Evolutionary conservation across 2,113 vertebrate species (phyloP).

Genomic region (Dendrocopos noguchii): DNA sequence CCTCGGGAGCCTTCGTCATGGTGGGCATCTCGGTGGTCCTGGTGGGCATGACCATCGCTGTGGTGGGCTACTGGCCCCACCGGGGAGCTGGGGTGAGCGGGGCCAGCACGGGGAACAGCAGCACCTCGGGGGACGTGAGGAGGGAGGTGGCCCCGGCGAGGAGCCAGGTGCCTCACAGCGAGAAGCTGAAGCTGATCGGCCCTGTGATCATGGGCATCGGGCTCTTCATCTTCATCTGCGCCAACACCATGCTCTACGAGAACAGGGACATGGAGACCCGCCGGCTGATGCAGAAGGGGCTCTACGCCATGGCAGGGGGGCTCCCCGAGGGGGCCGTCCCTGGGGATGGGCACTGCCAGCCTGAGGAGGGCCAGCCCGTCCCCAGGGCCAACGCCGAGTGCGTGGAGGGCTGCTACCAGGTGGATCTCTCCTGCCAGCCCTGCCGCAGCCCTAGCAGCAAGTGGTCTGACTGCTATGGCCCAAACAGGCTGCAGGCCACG

Average conservation of each 20-base stretch:
- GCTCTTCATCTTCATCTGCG: constrained; percentile 97
- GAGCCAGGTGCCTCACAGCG: constrained; percentile 75
- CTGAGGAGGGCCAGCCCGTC: constrained; percentile 57
- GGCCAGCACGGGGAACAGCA: constrained; percentile 3
- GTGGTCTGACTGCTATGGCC: constrained; percentile 52
- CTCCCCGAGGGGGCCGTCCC: constrained; percentile 71
- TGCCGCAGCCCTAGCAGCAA: constrained; percentile 37
- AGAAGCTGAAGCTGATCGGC: constrained; percentile 91
- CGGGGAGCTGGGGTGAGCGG: background rate
- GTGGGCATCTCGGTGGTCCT: constrained; percentile 88
- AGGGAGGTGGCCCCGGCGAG: constrained; percentile 71
- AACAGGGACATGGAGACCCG: constrained; percentile 94
- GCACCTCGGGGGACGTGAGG: constrained; percentile 56
- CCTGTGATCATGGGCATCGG: constrained; percentile 97
- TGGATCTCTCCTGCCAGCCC: constrained; percentile 74
- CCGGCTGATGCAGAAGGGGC: constrained; percentile 85
- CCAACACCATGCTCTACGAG: constrained; percentile 97
- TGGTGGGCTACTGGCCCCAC: constrained; percentile 95
- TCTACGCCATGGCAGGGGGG: constrained; percentile 77
- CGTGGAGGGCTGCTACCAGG: constrained; percentile 77
- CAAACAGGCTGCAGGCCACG: constrained; percentile 66
- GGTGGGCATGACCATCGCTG: constrained; percentile 89
- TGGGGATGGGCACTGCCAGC: constrained; percentile 74
- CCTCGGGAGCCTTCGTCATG: constrained; percentile 88
- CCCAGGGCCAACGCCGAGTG: constrained; percentile 64